Percentiles rank a stretch among this genome's conserved stretches.
Conservation (phyloP, 1,140 invertebrate genomes). For the Neuroterus valhalla region DNA sequence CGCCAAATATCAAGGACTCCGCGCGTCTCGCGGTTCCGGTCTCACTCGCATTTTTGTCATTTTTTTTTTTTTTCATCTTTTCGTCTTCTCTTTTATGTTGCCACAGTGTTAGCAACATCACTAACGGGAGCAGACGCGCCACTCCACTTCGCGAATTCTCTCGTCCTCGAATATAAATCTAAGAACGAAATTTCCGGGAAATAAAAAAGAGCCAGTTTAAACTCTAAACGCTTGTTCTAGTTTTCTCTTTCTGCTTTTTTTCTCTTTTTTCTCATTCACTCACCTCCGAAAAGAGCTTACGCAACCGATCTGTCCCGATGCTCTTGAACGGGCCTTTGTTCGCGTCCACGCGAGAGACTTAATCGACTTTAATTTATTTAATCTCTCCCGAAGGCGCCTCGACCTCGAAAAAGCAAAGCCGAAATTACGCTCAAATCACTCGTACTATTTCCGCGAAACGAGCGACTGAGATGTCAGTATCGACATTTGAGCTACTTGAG, state of each 20-base stretch:
- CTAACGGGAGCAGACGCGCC: background rate
- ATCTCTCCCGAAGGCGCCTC: conserved; percentile 45
- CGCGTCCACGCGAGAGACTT: conserved; percentile 44
- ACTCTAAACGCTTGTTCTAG: conserved; percentile 32
- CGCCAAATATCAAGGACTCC: conserved; percentile 66
- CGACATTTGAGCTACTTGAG: conserved; percentile 2
- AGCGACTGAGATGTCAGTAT: conserved; percentile 15
- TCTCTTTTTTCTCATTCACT: conserved; percentile 12
- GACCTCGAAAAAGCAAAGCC: conserved; percentile 37
- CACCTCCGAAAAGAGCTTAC: conserved; percentile 48
- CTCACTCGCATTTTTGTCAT: conserved; percentile 41
- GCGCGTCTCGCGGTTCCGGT: conserved; percentile 11
- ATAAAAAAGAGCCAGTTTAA: conserved; percentile 53
- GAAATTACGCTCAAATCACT: conserved; percentile 37
- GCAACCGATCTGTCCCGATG: conserved; percentile 66
- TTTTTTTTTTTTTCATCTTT: conserved; percentile 33
- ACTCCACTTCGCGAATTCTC: conserved; percentile 13
- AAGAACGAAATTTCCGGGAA: conserved; percentile 50
- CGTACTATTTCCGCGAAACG: conserved; percentile 26
- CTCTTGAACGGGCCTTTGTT: conserved; percentile 48
- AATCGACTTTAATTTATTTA: conserved; percentile 62
- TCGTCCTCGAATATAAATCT: conserved; percentile 28
- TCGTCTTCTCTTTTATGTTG: background rate
- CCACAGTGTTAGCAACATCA: conserved; percentile 7
- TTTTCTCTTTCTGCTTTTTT: conserved; percentile 17